Conservation (phyloP, 2,888 invertebrate species). For the Zhuqinia jingwanae region DNA sequence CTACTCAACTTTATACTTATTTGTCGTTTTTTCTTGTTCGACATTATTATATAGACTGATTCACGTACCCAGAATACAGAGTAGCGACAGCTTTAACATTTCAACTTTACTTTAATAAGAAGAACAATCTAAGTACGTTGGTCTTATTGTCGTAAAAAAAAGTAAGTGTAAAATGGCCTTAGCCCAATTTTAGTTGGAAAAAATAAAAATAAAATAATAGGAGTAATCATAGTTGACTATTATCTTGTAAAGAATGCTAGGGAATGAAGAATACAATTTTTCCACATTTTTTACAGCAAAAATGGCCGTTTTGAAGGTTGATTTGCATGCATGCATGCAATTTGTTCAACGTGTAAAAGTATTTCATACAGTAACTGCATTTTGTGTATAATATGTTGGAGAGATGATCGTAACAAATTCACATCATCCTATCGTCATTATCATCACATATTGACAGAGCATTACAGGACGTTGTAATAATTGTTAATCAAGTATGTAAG, state of each 20-base stretch:
- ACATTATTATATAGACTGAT: no score
- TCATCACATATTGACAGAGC: no score
- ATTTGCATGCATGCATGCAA: neutral
- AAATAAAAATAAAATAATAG: slow-evolving; percentile 38
- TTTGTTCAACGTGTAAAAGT: neutral
- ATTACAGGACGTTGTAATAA: no score
- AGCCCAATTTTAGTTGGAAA: slow-evolving; percentile 69
- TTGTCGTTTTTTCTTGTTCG: no score
- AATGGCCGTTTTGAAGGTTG: slow-evolving; percentile 50
- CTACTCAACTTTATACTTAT: no score
- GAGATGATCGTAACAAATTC: neutral
- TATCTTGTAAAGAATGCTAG: neutral
- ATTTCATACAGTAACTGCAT: neutral
- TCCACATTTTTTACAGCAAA: slow-evolving; percentile 58
- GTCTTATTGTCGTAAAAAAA: slow-evolving; percentile 22
- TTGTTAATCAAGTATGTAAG: no score
- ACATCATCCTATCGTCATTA: slow-evolving; percentile 1
- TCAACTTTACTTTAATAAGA: no score
- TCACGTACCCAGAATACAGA: no score
- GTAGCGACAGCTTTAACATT: no score
- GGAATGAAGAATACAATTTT: slow-evolving; percentile 38
- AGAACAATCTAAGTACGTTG: no score
- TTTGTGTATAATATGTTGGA: neutral
- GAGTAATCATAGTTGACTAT: neutral
- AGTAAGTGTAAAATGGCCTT: slow-evolving; percentile 62